A percentile compares a stretch with the other conserved stretches of the same genome.
These are phyloP conservation scores for Malurus cyaneus DNA, from an alignment of 2,113 vertebrate species.

Conservation along the genomic window DNA sequence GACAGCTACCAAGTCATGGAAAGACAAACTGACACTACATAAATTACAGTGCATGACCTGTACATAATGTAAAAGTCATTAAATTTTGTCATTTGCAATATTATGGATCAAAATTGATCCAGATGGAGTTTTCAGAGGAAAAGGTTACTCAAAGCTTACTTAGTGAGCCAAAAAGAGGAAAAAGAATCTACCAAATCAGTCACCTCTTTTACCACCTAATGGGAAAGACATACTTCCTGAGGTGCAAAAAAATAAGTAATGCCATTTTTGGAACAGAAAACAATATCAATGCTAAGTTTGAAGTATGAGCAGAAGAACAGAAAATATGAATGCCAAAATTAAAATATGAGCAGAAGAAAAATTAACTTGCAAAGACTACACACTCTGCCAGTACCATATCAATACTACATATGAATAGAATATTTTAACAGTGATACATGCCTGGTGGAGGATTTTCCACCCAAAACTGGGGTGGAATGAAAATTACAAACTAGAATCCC, in stretches of 20 bases:
- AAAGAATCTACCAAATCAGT: not conserved
- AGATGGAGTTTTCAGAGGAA: not conserved
- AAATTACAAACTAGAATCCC: not conserved
- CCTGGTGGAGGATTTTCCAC: not conserved
- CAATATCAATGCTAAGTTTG: not conserved
- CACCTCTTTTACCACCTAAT: not conserved
- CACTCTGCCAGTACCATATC: fast-evolving
- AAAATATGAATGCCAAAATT: not conserved
- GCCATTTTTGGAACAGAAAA: not conserved
- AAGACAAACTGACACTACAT: not conserved
- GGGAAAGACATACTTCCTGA: not conserved
- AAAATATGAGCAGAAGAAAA: not conserved
- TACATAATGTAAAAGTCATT: not conserved
- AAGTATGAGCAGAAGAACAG: not conserved
- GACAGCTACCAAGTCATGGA: not conserved
- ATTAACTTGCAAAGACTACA: not conserved
- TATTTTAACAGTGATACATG: not conserved
- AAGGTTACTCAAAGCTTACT: not conserved
- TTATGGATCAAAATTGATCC: not conserved
- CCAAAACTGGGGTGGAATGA: not conserved
- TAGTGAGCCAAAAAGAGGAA: not conserved
- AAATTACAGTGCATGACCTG: not conserved
- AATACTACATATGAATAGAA: not conserved
- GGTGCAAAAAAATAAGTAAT: not conserved
- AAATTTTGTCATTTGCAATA: not conserved